Evolutionary conservation across 2,888 invertebrate genomes (phyloP).

Genomic region (Holacanthella duospinosa): DNA sequence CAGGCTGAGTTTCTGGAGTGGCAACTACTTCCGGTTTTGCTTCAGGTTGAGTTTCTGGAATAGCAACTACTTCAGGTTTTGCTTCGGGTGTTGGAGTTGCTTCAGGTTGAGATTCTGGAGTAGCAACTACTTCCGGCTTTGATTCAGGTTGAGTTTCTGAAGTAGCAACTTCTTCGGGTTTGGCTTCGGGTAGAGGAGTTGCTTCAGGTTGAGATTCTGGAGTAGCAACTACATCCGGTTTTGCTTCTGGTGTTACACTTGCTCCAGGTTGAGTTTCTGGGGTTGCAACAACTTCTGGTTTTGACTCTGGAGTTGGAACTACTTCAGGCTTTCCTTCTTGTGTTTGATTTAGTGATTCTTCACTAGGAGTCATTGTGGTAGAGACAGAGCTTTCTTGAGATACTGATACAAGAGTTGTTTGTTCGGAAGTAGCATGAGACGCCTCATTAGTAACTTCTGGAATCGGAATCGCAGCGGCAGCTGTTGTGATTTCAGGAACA

Average conservation of each 20-base stretch:
- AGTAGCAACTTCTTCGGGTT: no score
- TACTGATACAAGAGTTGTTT: no score
- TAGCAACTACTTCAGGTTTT: neutral
- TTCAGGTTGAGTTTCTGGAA: neutral
- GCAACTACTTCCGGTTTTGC: neutral
- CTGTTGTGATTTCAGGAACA: neutral
- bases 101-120: neutral
- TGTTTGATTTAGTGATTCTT: neutral
- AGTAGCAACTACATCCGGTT: neutral
- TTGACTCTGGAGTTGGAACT: neutral
- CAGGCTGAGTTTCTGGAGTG: neutral
- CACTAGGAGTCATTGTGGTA: no score
- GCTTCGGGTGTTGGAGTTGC: neutral
- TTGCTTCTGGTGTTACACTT: neutral
- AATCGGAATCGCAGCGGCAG: neutral
- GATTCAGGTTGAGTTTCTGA: no score
- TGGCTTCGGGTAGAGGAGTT: neutral
- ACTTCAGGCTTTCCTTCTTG: neutral
- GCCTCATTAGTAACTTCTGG: neutral
- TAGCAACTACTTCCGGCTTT: neutral
- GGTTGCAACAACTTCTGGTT: neutral
- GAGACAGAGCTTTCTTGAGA: no score
- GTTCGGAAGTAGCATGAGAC: no score
- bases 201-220: neutral
- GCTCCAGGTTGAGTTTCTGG: no score